phyloP scores from a whole-genome alignment of 2,113 vertebrate genomes.

The Dascyllus trimaculatus region DNA sequence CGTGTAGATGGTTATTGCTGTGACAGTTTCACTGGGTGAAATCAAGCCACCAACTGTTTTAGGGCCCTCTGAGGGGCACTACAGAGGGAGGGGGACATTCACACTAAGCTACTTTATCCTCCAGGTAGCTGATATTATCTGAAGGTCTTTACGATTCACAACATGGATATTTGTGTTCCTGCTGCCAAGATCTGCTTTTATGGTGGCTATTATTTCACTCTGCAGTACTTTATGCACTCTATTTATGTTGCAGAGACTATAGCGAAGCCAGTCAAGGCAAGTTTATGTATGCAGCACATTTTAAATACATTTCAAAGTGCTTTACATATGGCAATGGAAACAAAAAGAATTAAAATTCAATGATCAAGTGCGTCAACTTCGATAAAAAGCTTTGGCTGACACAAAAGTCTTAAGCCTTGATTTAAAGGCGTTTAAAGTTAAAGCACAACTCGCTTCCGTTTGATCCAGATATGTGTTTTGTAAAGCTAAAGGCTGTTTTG shows the following conservation, averaged over 20 bases:
- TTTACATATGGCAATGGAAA: slow-evolving; percentile 1
- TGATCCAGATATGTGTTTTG: slow-evolving; percentile 12
- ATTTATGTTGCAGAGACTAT: slow-evolving; percentile 39
- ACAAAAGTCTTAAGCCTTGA: slow-evolving; percentile 8
- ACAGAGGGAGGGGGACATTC: slow-evolving; percentile 34
- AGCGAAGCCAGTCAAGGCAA: slow-evolving; percentile 6
- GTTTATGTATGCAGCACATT: slow-evolving; percentile 30
- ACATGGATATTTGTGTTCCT: slow-evolving; percentile 48
- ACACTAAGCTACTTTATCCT: slow-evolving; percentile 38
- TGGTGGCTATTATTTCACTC: slow-evolving; percentile 50
- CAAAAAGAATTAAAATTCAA: neutral
- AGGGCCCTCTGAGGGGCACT: slow-evolving; percentile 55
- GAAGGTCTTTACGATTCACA: slow-evolving; percentile 50
- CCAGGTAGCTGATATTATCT: slow-evolving; percentile 53
- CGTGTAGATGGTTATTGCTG: slow-evolving; percentile 43
- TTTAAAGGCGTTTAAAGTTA: neutral
- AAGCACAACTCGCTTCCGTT: neutral
- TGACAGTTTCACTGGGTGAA: slow-evolving; percentile 42
- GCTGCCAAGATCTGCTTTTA: slow-evolving; percentile 58
- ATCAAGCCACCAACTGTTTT: slow-evolving; percentile 38
- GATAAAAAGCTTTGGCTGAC: neutral
- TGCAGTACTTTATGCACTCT: slow-evolving; percentile 47
- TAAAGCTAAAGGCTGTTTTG: slow-evolving; percentile 10
- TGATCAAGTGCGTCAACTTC: neutral
- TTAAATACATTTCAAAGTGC: slow-evolving; percentile 25